Evolutionary conservation across 2,797 vertebrate species (phyloP), one percentile per base, ranked within the genome.

Genomic region (Limosa lapponica): DNA sequence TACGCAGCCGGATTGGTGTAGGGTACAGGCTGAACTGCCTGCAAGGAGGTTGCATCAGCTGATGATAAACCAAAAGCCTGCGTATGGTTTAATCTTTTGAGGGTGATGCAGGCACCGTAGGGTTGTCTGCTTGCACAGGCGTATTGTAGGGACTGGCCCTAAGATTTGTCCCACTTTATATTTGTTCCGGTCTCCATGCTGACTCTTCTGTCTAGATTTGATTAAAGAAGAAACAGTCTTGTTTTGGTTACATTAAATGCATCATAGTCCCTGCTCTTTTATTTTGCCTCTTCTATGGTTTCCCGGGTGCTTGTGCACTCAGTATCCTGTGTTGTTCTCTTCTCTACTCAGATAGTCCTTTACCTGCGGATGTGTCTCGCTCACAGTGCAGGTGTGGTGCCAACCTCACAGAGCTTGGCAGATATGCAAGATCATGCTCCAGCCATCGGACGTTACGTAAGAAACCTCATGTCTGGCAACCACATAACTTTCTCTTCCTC

Each of bases 371-470:
- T 99, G 99, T 99, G 99, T 97, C 98, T 99, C 51, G 99, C 99
- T 82, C 98, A 99, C 94, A 99, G 99, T 51, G 99, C 99, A 1
- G 99, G 99, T 41, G 98, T 99, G 93, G 98, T 98, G 8, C 98
- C 98, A 70, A 95, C 98, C 89, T 99, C 99, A 28, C 98, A 98
- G 87, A 99, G 98, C 94, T 94, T 99, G 97, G 97, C 98, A 44
- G 99, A 99, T 96, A 99, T 99, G 99, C 99, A 99, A 93, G 99
- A 99, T 77, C 99, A 99, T 24, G 99, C 99, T 72, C 99, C 99
- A 39, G 98, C 99, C 75, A 99, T 99, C 34, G 99, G 99, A 23
- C 98, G 97, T 93, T 99, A 99, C 24, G 94, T 99, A 88, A 98
- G 98, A 95, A 98, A 98, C 6, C 97, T 99, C 94, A 97, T 99